phyloP scores from a whole-genome alignment of 1,140 invertebrate species.

The Dendroctonus valens region DNA sequence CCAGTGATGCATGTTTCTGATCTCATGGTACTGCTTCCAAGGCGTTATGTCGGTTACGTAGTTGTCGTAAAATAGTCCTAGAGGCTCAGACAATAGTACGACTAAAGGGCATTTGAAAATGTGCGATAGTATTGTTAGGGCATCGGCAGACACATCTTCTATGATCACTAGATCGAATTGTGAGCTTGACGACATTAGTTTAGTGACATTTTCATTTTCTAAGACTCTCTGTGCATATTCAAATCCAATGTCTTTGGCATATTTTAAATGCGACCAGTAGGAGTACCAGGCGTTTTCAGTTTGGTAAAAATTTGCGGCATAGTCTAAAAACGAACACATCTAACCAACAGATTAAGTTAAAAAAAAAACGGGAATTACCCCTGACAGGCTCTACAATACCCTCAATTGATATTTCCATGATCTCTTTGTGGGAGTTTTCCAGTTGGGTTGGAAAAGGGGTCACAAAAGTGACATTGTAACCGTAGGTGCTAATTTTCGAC shows the following conservation, averaged over 20 bases:
- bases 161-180: conserved; percentile 10
- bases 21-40: conserved; percentile 1
- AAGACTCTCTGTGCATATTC: conserved; percentile 2
- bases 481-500: background rate
- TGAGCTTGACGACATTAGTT: conserved; percentile 1
- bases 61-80: conserved; percentile 9
- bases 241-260: conserved; percentile 1
- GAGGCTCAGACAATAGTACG: conserved; percentile 9
- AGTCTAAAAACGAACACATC: conserved; percentile 9
- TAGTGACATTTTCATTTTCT: conserved; percentile 4
- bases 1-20: conserved; percentile 2
- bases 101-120: conserved; percentile 17
- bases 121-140: conserved; percentile 1
- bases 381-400: conserved; percentile 3
- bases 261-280: conserved; percentile 9
- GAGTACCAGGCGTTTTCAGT: background rate
- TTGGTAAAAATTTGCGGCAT: conserved; percentile 2
- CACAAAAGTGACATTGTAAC: conserved; percentile 11
- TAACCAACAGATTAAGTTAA: too few species aligned
- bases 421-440: background rate
- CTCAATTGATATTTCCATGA: background rate
- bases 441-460: background rate
- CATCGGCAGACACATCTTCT: conserved; percentile 10
- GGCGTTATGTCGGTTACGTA: conserved; percentile 1
- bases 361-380: background rate